A percentile compares a stretch with the other conserved stretches of the same genome.
Evolutionary conservation across 2,113 vertebrate species (phyloP).

Genomic region (Dromiciops gliroides): DNA sequence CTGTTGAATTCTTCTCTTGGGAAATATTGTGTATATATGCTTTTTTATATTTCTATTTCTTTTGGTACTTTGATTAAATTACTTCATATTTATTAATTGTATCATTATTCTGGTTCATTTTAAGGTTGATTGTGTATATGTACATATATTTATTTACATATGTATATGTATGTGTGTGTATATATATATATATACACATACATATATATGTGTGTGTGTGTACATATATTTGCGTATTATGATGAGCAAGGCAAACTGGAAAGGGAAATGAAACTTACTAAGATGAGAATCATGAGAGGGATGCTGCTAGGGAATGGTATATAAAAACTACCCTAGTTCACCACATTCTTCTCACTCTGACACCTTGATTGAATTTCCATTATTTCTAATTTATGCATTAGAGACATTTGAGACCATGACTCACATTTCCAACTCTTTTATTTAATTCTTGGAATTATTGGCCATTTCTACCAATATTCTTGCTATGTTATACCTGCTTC

Average conservation of each 20-base stretch:
- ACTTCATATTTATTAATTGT: neutral
- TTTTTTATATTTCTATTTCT: too few relatives aligned
- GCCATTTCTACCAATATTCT: neutral
- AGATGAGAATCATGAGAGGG: neutral
- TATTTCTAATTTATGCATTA: neutral
- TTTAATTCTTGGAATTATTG: neutral
- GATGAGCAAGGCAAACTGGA: neutral
- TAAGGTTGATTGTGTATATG: neutral
- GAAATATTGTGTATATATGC: too few relatives aligned
- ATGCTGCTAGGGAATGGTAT: neutral
- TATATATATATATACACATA: too few relatives aligned
- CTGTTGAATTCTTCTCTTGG: neutral
- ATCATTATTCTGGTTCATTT: neutral
- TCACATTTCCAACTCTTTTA: neutral
- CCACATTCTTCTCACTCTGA: neutral
- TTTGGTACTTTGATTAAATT: neutral
- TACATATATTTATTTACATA: too few relatives aligned
- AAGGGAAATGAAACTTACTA: neutral
- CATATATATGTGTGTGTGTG: too few relatives aligned
- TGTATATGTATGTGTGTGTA: too few relatives aligned
- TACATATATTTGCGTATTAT: neutral
- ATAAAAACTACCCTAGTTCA: neutral
- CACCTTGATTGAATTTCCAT: neutral
- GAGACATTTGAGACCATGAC: neutral
- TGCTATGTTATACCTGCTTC: neutral